Evolutionary conservation across 23 tunicate species (phyloP), one percentile per base, ranked within the genome.

Genomic region (Clavelina lepadiformis): DNA sequence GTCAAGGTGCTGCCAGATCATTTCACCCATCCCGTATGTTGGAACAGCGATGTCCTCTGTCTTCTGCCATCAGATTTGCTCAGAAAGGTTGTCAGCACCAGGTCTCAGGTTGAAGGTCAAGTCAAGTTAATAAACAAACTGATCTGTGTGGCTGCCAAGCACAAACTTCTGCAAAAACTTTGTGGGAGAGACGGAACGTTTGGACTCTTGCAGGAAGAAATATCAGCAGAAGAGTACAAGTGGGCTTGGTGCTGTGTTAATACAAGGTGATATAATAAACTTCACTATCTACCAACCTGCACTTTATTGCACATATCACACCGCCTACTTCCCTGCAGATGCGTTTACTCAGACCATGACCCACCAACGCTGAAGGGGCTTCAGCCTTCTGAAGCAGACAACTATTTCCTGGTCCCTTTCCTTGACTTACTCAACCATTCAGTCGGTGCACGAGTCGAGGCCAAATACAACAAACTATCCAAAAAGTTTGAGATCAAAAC

Each of bases 161-260:
- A 55, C 23, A 28, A 35, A 49, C 49, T 35, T 61, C n/a, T 26
- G 52, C 1, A 28, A 3, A 5, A 18, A 11, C 33, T 56, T 51
- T 33, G 51, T 71, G 27, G n/a, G n/a, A n/a, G n/a, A n/a, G n/a
- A n/a, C n/a, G n/a, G n/a, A n/a, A n/a, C n/a, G n/a, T 19, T 54
- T 54, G 8, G 24, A n/a, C n/a, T n/a, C n/a, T n/a, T n/a, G n/a
- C n/a, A n/a, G n/a, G n/a, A 31, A 11, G 45, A 33, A 3, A 34
- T 86, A 32, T 32, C 61, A 4, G 78, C 74, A 73, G 33, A 46
- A 1, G 73, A 71, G 58, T 86, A 78, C 37, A 46, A 30, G 3
- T 86, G 95, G 95, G 85, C 95, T 29, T 86, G 85, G 85, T 86
- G 95, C 38, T 86, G 95, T 34, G 76, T 86, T 31, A 86, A 78